A percentile compares a stretch with the other conserved stretches of the same genome.
Conservation (phyloP, 2,113 vertebrate genomes). For the Myrmecobius fasciatus region DNA sequence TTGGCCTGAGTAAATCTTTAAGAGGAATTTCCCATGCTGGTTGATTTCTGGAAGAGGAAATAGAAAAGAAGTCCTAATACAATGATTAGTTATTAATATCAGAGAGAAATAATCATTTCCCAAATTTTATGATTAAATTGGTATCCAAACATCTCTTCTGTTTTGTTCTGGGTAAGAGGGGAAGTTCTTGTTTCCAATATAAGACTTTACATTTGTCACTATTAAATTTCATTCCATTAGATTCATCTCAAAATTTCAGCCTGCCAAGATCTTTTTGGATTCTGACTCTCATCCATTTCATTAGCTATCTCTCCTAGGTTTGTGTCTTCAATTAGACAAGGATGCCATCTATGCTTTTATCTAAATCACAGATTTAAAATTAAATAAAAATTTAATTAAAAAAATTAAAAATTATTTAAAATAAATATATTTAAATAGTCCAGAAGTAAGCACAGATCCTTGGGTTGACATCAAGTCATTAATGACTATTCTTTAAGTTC, state of each 20-base stretch:
- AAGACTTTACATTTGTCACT: neutral
- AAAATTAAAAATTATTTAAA: neutral
- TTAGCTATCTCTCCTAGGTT: neutral
- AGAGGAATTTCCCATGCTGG: too few species aligned
- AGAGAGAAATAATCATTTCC: too few species aligned
- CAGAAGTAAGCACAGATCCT: neutral
- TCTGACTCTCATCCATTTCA: neutral
- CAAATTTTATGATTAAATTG: neutral
- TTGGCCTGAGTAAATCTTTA: too few species aligned
- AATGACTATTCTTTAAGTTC: neutral
- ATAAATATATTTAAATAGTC: neutral
- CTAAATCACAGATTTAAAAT: neutral
- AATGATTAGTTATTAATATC: too few species aligned
- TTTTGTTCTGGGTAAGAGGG: neutral
- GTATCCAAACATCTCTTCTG: neutral
- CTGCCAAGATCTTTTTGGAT: neutral
- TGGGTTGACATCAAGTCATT: neutral
- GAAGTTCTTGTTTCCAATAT: neutral
- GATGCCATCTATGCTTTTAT: neutral
- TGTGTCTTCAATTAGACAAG: neutral
- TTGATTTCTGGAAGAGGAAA: too few species aligned
- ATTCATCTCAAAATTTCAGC: neutral
- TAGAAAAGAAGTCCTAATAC: too few species aligned
- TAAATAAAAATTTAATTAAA: neutral
- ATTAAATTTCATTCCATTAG: neutral